phyloP scores from a whole-genome alignment of 92 coral and sea anemone genomes.

The Zoanthus solanderi region DNA sequence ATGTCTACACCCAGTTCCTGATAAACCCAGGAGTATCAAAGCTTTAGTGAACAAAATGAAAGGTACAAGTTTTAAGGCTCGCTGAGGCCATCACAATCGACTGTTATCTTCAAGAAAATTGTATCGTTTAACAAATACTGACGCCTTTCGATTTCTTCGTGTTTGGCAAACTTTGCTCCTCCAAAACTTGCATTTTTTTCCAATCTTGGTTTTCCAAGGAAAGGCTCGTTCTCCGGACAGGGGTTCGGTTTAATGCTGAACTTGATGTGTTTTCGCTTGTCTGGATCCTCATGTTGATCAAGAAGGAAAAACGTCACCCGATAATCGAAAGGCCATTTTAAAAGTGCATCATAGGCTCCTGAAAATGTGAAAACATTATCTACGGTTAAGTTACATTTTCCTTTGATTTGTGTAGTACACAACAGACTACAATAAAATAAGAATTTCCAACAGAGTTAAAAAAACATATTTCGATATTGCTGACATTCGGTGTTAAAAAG shows the following conservation, averaged over 20 bases:
- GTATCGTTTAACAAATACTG: conserved; percentile 84
- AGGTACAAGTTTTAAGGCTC: conserved; percentile 72
- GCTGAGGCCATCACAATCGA: conserved; percentile 91
- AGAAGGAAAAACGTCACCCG: conserved; percentile 89
- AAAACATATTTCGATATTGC: too few species aligned
- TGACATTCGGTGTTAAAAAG: too few species aligned
- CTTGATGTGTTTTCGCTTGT: conserved; percentile 91
- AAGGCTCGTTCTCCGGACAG: conserved; percentile 92
- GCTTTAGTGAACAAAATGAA: conserved; percentile 8
- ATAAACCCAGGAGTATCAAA: not conserved
- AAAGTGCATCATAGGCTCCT: conserved; percentile 91
- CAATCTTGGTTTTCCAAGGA: conserved; percentile 94
- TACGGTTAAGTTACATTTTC: too few species aligned
- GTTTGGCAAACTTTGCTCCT: conserved; percentile 94
- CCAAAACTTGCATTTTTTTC: conserved; percentile 99
- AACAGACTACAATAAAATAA: too few species aligned
- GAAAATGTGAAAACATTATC: not conserved
- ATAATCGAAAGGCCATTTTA: conserved; percentile 98
- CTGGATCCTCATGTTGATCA: conserved; percentile 81
- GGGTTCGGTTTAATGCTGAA: conserved; percentile 99
- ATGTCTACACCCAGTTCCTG: too few species aligned
- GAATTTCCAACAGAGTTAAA: too few species aligned
- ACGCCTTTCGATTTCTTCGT: conserved; percentile 91
- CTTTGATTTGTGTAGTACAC: too few species aligned
- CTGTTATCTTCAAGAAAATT: conserved; percentile 82